Evolutionary conservation across 1,140 invertebrate genomes (phyloP), one percentile per base, ranked within the genome.

Genomic region (Meloidogyne chitwoodi): DNA sequence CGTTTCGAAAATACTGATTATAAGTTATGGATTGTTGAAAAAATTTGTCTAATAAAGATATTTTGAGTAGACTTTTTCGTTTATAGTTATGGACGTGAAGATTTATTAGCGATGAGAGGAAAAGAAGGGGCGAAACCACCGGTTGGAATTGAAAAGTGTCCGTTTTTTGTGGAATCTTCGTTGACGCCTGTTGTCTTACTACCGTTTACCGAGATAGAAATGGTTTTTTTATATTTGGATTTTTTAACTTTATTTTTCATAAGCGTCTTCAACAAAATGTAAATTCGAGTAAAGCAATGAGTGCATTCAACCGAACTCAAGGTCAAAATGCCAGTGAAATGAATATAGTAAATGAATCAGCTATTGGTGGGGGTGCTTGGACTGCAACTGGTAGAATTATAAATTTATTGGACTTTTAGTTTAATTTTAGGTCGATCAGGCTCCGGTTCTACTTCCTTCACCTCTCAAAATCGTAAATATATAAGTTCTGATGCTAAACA

Each of bases 181-280:
- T 66, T 48, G 38, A 69, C 48, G 31, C 80, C 80, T 24, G 83
- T 81, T 38, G 83, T 83, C 61, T 31, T 81, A n/a, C 14, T 77
- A 22, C 29, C 62, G 61, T 79, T 81, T 6, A 83, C 70, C 27
- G 80, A 81, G 4, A 81, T 26, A n/a, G 80, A 81, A 74, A 38
- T 74, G 80, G 80, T 81, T 27, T 22, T 77, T 11, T 24, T 78
- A 24, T 75, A 8, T 6, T n/a, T 27, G 1, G 8, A 2, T 8
- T 16, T 22, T 44, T n/a, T 26, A n/a, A 56, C 5, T 6, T 8
- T 11, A 16, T 10, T 19, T 24, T 22, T 41, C 22, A n/a, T n/a
- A 16, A 81, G 80, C 80, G 80, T 48, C 70, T 82, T 6, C 80
- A 81, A 83, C 80, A 81, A 66, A 81, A 81, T 65, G 80, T 81